Evolutionary conservation across 2,888 invertebrate genomes (phyloP), one percentile per base, ranked within the genome.

Genomic region (Eupithecia dodoneata): DNA sequence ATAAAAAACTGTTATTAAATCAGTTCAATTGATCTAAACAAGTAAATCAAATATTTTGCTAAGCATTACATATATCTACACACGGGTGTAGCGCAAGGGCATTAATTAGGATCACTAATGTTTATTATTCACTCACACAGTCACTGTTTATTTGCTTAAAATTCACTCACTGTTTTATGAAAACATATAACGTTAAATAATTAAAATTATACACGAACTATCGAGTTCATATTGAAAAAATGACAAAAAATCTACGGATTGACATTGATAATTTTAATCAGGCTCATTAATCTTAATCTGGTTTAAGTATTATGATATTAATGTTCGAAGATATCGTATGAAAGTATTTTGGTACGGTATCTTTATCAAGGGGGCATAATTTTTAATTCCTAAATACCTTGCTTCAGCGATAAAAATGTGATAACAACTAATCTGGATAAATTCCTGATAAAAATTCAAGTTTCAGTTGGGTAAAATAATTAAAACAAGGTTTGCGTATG

Each of bases 261-360:
- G 41, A 71, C 7, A 13, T 13, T n/a, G 66, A 73, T 76, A 71
- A 75, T 30, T 4, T 13, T 74, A 78, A 78, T 78, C 78, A 74
- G 71, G 10, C 47, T 41, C 18, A 69, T 55, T 74, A 71, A 74
- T 76, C 76, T 76, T 69, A 72, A 76, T 78, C 77, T 73, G 47
- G 42, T 74, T 63, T 73, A 67, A 12, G n/a, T 72, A 72, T 70
- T 71, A 75, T 49, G 71, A 45, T 42, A 63, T 5, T 47, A 44
- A 63, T 30, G 63, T 30, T 0, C 30, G 30, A 9, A 10, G 63
- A 63, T 63, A 63, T 63, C 63, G 3, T 59, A 9, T 18, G 30
- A 30, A 63, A 63, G 18, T 63, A 4, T 18, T 63, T 30, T 63
- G 30, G 63, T 30, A 30, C 10, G 4, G 30, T 63, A 18, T 63